Base-by-base conservation (phyloP, 2,797 vertebrate genomes). In the Anolis apletophallus region DNA sequence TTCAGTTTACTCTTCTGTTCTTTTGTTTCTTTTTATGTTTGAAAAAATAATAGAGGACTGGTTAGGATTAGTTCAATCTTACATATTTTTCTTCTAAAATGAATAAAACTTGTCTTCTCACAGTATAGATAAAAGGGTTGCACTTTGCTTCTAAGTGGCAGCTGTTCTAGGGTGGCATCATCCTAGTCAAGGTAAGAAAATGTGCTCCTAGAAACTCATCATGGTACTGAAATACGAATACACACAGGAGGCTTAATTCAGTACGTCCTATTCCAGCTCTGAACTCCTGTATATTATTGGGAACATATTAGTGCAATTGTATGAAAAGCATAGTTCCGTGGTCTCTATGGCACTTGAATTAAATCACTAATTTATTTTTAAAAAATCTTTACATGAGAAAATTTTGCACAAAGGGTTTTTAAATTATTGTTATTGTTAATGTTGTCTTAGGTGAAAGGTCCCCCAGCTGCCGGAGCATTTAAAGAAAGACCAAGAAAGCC, bases 381-480 rank as follows among this genome's bases (percentile, higher is more conserved):
- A 52, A 9, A 84, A 86, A 83, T 84, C 88, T 83, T 91, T 67
- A 17, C 81, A 59, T 86, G 90, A 87, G 9, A 26, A 71, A 52
- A 8, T 4, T 11, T 90, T 88, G 3, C 12, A 80, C 29, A 74
- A 9, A 54, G 1, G 0, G 0, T 71, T 80, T 88, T 82, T 61
- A 16, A 29, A 0, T n/a, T 61, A 46, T 46, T 73, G 13, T 73
- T 73, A 23, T 46, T 73, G 23, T 72, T 72, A 36, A 36, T 69
- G n/a, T 21, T 32, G 8, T 85, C 91, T 93, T 89, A 99, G 98
- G 98, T 99, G 89, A 95, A 93, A 93, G 97, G 97, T 12, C 98
- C 99, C 36, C 98, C 98, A 54, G 61, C 94, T 59, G 97, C 97
- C 14, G 98, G 98, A 88, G 97, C 98, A 4, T 98, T 98, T 94